Conservation (phyloP, 1,140 invertebrate species). For the Orchesella cincta region DNA sequence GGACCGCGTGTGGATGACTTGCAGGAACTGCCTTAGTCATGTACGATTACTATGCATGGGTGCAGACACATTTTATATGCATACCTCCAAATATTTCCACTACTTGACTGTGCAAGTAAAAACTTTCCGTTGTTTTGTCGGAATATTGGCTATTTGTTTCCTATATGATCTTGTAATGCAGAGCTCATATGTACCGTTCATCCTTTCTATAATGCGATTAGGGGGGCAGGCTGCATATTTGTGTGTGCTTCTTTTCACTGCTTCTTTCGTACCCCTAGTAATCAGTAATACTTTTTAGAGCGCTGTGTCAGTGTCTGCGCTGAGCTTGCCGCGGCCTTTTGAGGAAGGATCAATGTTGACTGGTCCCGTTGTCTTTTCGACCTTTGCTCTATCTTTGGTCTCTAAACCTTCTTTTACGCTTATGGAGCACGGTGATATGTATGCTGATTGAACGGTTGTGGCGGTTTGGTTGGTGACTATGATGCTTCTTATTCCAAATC, state of each 20-base stretch:
- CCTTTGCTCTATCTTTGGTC: neutral
- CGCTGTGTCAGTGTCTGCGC: no score
- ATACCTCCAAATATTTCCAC: neutral
- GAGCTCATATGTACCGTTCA: neutral
- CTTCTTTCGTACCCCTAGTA: neutral
- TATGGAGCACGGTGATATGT: no score
- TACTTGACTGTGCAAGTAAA: neutral
- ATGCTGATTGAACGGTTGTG: no score
- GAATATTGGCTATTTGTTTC: neutral
- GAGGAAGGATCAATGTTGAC: neutral
- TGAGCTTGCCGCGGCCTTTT: no score
- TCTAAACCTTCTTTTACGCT: no score
- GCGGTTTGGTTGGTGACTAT: no score
- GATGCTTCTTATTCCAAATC: no score
- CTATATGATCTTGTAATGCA: neutral
- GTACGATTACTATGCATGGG: slow-evolving; percentile 13
- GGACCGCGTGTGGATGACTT: neutral
- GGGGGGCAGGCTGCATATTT: neutral
- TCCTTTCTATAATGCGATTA: neutral
- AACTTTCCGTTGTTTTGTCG: neutral
- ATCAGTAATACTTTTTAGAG: no score
- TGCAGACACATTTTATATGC: neutral
- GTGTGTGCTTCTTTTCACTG: neutral
- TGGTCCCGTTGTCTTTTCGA: neutral
- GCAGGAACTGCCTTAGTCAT: neutral